Evolutionary conservation across 2,797 vertebrate genomes (phyloP).

Genomic region (Eulemur albifrons): DNA sequence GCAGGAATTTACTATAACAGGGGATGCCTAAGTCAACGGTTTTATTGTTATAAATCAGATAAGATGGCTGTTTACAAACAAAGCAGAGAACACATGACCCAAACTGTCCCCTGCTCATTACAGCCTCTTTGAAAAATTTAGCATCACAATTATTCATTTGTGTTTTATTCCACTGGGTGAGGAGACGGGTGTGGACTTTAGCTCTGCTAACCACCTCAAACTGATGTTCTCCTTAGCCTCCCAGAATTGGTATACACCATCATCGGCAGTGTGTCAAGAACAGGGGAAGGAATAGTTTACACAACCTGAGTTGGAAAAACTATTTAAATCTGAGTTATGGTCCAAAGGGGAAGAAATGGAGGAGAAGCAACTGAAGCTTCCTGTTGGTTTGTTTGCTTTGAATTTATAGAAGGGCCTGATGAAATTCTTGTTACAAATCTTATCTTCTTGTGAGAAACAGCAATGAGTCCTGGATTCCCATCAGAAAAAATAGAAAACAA

Average conservation of each 20-base stretch:
- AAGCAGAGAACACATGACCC: background rate
- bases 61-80: background rate
- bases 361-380: background rate
- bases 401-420: background rate
- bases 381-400: background rate
- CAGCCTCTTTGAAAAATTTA: background rate
- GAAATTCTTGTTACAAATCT: background rate
- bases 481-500: background rate
- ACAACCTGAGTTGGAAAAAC: background rate
- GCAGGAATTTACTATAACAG: background rate
- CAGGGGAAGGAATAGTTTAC: background rate
- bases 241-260: background rate
- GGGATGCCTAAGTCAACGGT: background rate
- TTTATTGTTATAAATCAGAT: background rate
- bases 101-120: background rate
- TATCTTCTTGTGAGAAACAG: background rate
- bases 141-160: background rate
- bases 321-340: background rate
- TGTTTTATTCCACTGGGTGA: background rate
- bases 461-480: background rate
- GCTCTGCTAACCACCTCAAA: background rate
- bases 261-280: background rate
- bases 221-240: background rate
- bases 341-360: background rate
- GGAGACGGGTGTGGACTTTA: background rate